Evolutionary conservation across 2,113 vertebrate species (phyloP).

Genomic region (Dolichotis patagonum): DNA sequence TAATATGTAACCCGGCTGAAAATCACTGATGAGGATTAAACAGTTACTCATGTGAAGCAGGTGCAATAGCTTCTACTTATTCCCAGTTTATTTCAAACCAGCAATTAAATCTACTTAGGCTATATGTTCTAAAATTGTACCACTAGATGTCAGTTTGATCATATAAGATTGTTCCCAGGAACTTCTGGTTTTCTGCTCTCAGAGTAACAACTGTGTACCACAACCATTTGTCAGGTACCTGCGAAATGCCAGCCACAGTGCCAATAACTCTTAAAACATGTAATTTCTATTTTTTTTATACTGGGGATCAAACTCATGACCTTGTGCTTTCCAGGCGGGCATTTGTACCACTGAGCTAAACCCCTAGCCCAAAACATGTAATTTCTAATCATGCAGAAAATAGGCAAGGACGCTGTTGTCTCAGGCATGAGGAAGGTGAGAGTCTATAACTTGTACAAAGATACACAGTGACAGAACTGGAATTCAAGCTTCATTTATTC

Average conservation of each 20-base stretch:
- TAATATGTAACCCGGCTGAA: neutral
- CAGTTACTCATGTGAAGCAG: neutral
- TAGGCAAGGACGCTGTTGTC: neutral
- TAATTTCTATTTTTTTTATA: neutral
- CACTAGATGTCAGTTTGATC: constrained; percentile 77
- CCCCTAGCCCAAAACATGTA: neutral
- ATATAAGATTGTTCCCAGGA: neutral
- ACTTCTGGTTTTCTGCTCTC: neutral
- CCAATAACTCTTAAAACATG: neutral
- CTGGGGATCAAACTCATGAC: too few relatives aligned
- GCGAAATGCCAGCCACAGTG: neutral
- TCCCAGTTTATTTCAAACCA: neutral
- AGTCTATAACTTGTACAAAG: constrained; percentile 39
- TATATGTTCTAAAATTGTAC: constrained; percentile 28
- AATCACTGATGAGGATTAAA: neutral
- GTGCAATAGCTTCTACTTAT: neutral
- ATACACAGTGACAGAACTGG: neutral
- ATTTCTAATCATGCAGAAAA: neutral
- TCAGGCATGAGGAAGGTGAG: neutral
- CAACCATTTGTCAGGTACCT: neutral
- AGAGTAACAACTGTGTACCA: neutral
- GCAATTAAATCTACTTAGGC: neutral
- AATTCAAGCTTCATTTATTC: neutral
- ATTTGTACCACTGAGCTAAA: too few relatives aligned
- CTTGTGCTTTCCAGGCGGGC: too few relatives aligned